Percentiles rank a stretch among this genome's conserved stretches.
phyloP scores from a whole-genome alignment of 2,888 invertebrate species.

The Epiblema foenella region DNA sequence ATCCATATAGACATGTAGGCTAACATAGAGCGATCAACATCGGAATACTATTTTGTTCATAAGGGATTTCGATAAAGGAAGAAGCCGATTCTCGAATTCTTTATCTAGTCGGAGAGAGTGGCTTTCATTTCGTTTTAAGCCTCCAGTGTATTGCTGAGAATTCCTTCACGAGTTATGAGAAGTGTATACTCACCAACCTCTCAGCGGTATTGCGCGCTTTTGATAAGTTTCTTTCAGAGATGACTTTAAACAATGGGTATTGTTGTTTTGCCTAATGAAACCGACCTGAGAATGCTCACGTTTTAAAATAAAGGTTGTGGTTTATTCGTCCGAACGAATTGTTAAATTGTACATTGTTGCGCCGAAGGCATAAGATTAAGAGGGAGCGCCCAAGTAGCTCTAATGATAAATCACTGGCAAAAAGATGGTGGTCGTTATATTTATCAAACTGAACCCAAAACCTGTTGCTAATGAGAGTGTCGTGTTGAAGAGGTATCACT shows the following conservation, averaged over 20 bases:
- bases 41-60: not conserved
- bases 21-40: not conserved
- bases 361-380: slow-evolving; percentile 26
- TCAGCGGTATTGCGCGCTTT: slow-evolving; percentile 49
- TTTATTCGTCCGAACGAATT: slow-evolving; percentile 26
- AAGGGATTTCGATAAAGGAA: not conserved
- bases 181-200: slow-evolving; percentile 19
- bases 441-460: slow-evolving; percentile 56
- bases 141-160: not conserved
- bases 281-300: slow-evolving; percentile 25
- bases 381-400: slow-evolving; percentile 35
- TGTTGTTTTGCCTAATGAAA: slow-evolving; percentile 50
- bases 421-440: slow-evolving; percentile 48
- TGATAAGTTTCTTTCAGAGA: slow-evolving; percentile 49
- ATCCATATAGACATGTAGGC: no score
- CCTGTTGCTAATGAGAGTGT: slow-evolving; percentile 56
- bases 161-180: slow-evolving; percentile 4
- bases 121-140: slow-evolving; percentile 2
- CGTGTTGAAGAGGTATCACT: slow-evolving; percentile 49
- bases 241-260: slow-evolving; percentile 55
- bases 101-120: not conserved
- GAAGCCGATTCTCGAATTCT: not conserved
- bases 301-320: slow-evolving; percentile 18
- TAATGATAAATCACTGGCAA: slow-evolving; percentile 47
- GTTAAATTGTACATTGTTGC: slow-evolving; percentile 26